A percentile compares a stretch with the other conserved stretches of the same genome.
Evolutionary conservation across 2,888 invertebrate genomes (phyloP).

Genomic region (Acrocyrtus sp.): DNA sequence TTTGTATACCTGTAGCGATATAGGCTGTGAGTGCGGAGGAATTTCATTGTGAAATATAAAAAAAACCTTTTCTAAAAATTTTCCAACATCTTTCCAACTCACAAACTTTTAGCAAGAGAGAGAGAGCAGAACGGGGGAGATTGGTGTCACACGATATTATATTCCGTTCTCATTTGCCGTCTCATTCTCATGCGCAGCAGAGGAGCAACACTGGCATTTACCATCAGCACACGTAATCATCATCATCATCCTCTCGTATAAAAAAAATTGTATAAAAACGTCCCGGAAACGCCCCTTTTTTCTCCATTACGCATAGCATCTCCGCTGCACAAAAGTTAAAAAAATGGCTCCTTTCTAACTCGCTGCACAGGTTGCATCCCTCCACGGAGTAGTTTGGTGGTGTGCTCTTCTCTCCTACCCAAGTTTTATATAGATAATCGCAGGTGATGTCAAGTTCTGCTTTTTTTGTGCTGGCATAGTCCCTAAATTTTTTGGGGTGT

Average conservation of each 20-base stretch:
- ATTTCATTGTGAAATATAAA: no score
- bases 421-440: no score
- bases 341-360: constrained; percentile 34
- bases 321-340: constrained; percentile 18
- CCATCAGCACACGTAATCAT: neutral
- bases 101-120: neutral
- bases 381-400: neutral
- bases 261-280: constrained; percentile 4
- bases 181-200: constrained; percentile 29
- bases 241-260: neutral
- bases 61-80: neutral
- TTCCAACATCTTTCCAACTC: neutral
- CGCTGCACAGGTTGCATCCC: neutral
- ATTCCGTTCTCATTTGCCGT: neutral
- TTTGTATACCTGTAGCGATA: neutral
- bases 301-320: constrained; percentile 47
- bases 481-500: neutral
- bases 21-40: no score
- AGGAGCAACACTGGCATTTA: constrained; percentile 15
- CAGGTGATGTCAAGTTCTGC: no score
- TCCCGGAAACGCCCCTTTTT: constrained; percentile 55
- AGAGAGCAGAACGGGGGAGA: neutral
- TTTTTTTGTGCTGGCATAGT: no score
- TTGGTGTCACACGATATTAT: neutral
- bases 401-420: no score